A percentile compares a stretch with the other conserved stretches of the same genome.
Conservation (phyloP, 2,888 invertebrate genomes). For the Acrocera orbiculus region DNA sequence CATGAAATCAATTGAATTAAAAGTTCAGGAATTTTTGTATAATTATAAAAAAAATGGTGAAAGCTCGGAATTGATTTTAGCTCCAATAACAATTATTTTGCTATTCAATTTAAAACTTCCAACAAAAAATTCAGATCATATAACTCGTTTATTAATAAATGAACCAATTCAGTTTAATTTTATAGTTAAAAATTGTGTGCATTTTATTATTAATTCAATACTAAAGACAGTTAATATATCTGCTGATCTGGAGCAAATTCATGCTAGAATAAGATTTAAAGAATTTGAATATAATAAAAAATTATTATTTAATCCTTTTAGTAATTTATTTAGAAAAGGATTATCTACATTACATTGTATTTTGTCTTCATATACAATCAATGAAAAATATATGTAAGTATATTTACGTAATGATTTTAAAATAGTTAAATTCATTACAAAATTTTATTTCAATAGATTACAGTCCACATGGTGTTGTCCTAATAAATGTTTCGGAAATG, state of each 20-base stretch:
- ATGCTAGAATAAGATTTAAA: slow-evolving; percentile 6
- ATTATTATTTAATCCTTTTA: slow-evolving; percentile 5
- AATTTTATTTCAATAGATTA: slow-evolving; percentile 15
- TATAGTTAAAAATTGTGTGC: slow-evolving; percentile 1
- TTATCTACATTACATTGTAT: slow-evolving; percentile 20
- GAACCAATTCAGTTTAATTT: slow-evolving; percentile 5
- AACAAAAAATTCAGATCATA: too few species aligned
- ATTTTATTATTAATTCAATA: neutral
- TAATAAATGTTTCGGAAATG: slow-evolving; percentile 22
- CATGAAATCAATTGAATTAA: slow-evolving; percentile 3
- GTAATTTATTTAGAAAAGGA: slow-evolving; percentile 12
- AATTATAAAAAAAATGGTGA: neutral
- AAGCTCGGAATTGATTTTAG: slow-evolving; percentile 2
- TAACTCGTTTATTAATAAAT: too few species aligned
- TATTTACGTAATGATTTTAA: slow-evolving; percentile 5
- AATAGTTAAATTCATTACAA: neutral
- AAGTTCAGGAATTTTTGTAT: slow-evolving; percentile 2
- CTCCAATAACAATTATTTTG: slow-evolving; percentile 5
- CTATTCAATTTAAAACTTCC: too few species aligned
- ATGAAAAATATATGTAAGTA: slow-evolving; percentile 20
- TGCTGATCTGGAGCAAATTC: slow-evolving; percentile 5
- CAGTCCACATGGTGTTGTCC: slow-evolving; percentile 28
- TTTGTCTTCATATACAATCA: slow-evolving; percentile 19
- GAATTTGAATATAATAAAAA: neutral
- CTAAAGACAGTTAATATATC: neutral